Evolutionary conservation across 2,797 vertebrate genomes (phyloP).

Genomic region (Cichlasoma orientale): DNA sequence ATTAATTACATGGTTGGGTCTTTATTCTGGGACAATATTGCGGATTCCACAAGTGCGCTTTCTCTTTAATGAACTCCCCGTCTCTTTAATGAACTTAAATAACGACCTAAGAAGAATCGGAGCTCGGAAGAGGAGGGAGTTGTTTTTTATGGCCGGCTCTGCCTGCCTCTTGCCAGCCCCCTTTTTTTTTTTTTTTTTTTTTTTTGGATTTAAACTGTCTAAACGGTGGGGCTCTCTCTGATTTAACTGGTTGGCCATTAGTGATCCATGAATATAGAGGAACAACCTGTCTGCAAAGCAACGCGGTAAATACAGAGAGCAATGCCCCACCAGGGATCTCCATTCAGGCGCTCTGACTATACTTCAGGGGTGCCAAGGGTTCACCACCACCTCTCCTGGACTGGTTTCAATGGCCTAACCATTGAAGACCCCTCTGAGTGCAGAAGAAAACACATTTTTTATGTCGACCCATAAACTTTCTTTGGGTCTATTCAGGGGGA

Average conservation of each 20-base stretch:
- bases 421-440: slow-evolving; percentile 78
- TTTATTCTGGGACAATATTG: slow-evolving; percentile 93
- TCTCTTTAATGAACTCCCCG: slow-evolving; percentile 78
- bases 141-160: slow-evolving; percentile 73
- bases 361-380: slow-evolving; percentile 83
- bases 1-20: slow-evolving; percentile 97
- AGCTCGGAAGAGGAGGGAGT: slow-evolving; percentile 72
- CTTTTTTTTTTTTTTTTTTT: slow-evolving; percentile 41
- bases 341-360: slow-evolving; percentile 79
- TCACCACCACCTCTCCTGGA: slow-evolving; percentile 86
- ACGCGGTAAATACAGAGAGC: slow-evolving; percentile 82
- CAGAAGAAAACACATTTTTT: slow-evolving; percentile 80
- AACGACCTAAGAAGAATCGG: slow-evolving; percentile 80
- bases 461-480: slow-evolving; percentile 80
- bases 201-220: slow-evolving; percentile 68
- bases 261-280: slow-evolving; percentile 87
- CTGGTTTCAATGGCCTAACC: slow-evolving; percentile 76
- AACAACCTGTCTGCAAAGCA: slow-evolving; percentile 86
- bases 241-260: slow-evolving; percentile 91
- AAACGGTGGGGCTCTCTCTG: slow-evolving; percentile 80
- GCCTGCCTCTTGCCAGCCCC: slow-evolving; percentile 63
- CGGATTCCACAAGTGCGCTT: slow-evolving; percentile 87
- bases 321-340: slow-evolving; percentile 88
- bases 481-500: slow-evolving; percentile 69
- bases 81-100: slow-evolving; percentile 81